phyloP scores from a whole-genome alignment of 2,797 vertebrate species.

The Picus viridis region DNA sequence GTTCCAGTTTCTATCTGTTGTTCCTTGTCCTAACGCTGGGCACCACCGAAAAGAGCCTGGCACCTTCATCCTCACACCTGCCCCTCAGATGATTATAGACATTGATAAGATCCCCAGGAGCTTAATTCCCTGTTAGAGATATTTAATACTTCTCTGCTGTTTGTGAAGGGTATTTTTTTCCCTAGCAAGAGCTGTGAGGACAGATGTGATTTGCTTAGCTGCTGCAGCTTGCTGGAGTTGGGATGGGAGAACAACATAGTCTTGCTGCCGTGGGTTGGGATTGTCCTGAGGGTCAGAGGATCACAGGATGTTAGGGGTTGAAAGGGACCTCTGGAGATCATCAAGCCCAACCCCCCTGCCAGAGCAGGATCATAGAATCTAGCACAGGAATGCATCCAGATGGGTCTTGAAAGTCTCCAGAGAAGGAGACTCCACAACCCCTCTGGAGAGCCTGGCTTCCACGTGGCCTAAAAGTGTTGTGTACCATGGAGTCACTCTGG shows the following conservation, averaged over 20 bases:
- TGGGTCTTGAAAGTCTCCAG: too few species aligned
- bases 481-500: not conserved
- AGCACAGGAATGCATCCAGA: too few species aligned
- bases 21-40: too few species aligned
- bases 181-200: not conserved
- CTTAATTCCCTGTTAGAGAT: not conserved
- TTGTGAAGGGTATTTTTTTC: not conserved
- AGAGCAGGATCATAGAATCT: too few species aligned
- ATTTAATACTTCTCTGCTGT: not conserved
- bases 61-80: too few species aligned
- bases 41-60: too few species aligned
- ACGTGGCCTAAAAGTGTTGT: not conserved
- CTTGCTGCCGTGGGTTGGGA: not conserved
- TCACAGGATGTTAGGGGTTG: too few species aligned
- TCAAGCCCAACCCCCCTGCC: too few species aligned
- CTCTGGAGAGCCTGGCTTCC: not conserved
- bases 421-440: too few species aligned
- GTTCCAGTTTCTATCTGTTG: too few species aligned
- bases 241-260: not conserved
- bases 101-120: not conserved
- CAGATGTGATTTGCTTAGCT: not conserved
- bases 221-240: not conserved
- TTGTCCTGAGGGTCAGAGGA: not conserved
- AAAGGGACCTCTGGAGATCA: too few species aligned
- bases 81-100: too few species aligned